phyloP scores from a whole-genome alignment of 2,113 vertebrate genomes.

The Chrysochloris asiatica region DNA sequence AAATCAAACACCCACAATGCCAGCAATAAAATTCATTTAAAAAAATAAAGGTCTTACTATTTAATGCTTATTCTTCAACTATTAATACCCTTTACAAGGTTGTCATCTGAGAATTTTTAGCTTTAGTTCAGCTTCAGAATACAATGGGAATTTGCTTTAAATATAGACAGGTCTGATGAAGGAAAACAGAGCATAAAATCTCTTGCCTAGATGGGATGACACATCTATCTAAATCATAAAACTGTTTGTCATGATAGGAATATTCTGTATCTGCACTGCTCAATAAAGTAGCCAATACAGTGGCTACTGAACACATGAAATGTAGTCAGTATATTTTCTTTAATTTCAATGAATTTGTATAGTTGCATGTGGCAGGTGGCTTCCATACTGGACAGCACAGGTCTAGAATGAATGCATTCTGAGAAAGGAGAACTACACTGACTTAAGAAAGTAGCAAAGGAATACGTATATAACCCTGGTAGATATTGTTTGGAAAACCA shows the following conservation, averaged over 20 bases:
- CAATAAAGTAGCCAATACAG: background rate
- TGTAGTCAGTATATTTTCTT: background rate
- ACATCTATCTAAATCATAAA: background rate
- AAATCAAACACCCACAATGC: conserved; percentile 62
- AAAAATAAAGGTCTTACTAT: conserved; percentile 64
- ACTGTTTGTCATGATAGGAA: background rate
- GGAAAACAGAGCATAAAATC: background rate
- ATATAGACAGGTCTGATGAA: conserved; percentile 33
- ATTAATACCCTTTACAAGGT: background rate
- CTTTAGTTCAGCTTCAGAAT: background rate
- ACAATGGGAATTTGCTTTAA: conserved; percentile 51
- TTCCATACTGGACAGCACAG: background rate
- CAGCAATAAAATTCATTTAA: conserved; percentile 14
- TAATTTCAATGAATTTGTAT: conserved; percentile 13
- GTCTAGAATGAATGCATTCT: background rate
- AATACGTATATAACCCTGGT: background rate
- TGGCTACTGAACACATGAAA: background rate
- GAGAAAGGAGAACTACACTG: background rate
- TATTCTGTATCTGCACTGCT: background rate
- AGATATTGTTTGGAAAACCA: background rate
- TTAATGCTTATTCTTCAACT: conserved; percentile 41
- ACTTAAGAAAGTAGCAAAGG: background rate
- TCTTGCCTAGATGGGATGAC: background rate
- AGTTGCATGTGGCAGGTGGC: background rate
- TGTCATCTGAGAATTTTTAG: conserved; percentile 46